Evolutionary conservation across 2,113 vertebrate genomes (phyloP), one percentile per base, ranked within the genome.

Genomic region (Reinhardtius hippoglossoides): DNA sequence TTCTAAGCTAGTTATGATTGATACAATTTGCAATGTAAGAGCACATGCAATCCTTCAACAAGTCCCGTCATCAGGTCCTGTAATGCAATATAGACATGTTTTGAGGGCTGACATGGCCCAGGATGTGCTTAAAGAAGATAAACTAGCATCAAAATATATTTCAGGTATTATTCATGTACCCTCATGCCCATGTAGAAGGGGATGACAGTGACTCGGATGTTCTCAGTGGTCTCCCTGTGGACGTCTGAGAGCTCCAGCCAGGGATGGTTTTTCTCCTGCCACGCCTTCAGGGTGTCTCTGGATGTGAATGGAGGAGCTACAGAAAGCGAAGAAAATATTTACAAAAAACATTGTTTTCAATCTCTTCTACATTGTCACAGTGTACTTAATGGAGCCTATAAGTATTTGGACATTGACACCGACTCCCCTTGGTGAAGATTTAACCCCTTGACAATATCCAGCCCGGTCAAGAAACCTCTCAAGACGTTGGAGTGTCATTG

Each of bases 121-220:
- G 48, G 5, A 9, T 46, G 35, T 12, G 60, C 21, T 56, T 52
- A 24, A 35, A 35, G 27, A 48, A 23, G 27, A 44, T 8, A 65
- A 27, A 23, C 35, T 4, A 35, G 48, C 3, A 4, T 16, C 13
- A 21, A 9, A 27, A 9, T 5, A 13, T 40, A 10, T 37, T 37
- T 20, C 7, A 48, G 44, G 35, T 16, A 52, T 48, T 9, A 23
- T 27, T 50, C 72, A 94, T 63, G 57, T 77, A 99, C 98, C 95
- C 98, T 95, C 97, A 99, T 97, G 94, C 98, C 98, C 98, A 99
- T 99, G 76, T 99, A 99, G 94, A 99, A 99, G 14, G 98, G 98
- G 93, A 99, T 99, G 78, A 99, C 98, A 0, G 98, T 99, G 89
- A 99, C 97, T 0, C 98, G 94, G 88, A 99, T 99, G 87, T 96